Percentiles rank a stretch among this genome's conserved stretches.
These are phyloP conservation scores for Epizoanthus illoricatus DNA, from an alignment of 92 coral and sea anemone genomes.

Conservation along the genomic window DNA sequence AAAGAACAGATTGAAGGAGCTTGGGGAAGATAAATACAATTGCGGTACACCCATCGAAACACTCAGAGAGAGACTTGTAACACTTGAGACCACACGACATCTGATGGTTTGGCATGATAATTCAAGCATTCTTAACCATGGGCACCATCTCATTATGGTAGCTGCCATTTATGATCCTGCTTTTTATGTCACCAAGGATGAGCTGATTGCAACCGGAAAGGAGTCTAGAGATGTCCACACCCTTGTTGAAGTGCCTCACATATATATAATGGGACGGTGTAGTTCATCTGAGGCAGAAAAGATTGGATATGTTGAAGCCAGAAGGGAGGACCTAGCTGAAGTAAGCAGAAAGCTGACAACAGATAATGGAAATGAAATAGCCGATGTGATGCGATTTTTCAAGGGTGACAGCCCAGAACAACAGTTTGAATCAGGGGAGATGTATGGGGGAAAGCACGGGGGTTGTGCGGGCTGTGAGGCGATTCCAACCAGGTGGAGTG, in stretches of 20 bases:
- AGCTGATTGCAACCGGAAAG: constrained; percentile 21
- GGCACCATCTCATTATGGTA: constrained; percentile 22
- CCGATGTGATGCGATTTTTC: no score
- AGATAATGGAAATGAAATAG: no score
- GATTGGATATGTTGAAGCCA: no score
- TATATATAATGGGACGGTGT: no score
- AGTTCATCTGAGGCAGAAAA: no score
- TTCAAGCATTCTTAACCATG: constrained; percentile 44
- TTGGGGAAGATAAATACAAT: constrained; percentile 13
- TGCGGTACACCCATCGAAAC: neutral
- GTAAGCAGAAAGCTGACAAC: no score
- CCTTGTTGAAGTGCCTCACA: no score
- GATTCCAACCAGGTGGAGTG: constrained; percentile 25
- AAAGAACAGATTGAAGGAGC: constrained; percentile 29
- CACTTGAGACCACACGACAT: constrained; percentile 28
- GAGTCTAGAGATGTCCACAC: constrained; percentile 31
- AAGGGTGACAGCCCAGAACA: no score
- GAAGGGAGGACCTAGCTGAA: no score
- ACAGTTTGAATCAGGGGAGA: no score
- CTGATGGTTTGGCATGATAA: constrained; percentile 47
- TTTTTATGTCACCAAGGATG: constrained; percentile 35
- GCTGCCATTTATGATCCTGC: constrained; percentile 44
- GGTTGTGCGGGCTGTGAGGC: no score
- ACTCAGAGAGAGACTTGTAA: neutral
- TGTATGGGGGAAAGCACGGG: no score